Base-by-base conservation (phyloP, 2,113 vertebrate genomes). In the Kryptolebias marmoratus region DNA sequence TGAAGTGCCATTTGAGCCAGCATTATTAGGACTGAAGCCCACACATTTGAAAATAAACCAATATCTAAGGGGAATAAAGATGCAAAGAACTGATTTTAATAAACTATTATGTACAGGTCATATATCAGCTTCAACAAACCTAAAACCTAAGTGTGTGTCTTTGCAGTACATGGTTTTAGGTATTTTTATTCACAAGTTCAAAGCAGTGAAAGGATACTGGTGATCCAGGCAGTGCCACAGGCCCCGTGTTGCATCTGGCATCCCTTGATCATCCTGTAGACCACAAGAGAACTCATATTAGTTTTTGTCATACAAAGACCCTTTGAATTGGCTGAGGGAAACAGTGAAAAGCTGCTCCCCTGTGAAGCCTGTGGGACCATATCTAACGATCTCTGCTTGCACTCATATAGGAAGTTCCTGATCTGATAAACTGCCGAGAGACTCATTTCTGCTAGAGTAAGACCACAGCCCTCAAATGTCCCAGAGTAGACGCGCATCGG, bases 161-260 rank as follows among this genome's bases (percentile, higher is more conserved):
- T 22, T 22, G 22, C 22, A 22, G 22, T 22, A 22, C 22, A 22
- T 22, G 36, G 36, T 36, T 36, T 9, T 42, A 42, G 10, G 9
- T 42, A 42, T 42, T 42, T 42, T 42, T 42, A 42, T 6, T 42
- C 9, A 8, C 49, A 5, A 42, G 28, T 53, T 75, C 55, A 71
- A 71, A 79, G 68, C 57, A 70, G 61, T 68, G 75, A 94, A 95
- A 96, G 94, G 95, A 96, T 96, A 96, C 95, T 92, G 95, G 83
- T 95, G 92, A 84, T 97, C 95, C 88, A 96, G 95, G 69, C 89
- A 79, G 63, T 96, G 94, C 94, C 95, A 96, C 62, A 94, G 90
- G 75, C 94, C 91, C 84, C 89, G 93, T 64, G 94, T 93, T 92
- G 92, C 93, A 31, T 86, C 87, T 71, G 78, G 79, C 48, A 74